These are phyloP conservation scores for Agrochola litura DNA, from an alignment of 2,888 invertebrate genomes.

Conservation along the genomic window DNA sequence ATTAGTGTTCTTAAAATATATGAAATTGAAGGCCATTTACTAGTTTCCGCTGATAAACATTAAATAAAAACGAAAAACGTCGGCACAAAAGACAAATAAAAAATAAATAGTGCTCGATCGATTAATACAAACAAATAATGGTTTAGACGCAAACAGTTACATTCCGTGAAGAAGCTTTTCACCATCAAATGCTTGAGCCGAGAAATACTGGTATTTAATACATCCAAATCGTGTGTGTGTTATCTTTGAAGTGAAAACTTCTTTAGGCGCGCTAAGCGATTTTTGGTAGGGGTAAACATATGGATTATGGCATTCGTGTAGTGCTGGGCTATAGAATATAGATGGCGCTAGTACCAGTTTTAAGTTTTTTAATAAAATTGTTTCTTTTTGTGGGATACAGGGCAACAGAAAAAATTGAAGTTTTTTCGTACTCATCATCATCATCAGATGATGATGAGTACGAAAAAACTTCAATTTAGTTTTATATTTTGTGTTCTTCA, in stretches of 20 bases:
- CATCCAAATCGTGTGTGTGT: not conserved
- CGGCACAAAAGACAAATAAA: not conserved
- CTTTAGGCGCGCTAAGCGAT: too few species aligned
- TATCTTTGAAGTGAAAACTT: not conserved
- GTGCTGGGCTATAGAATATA: too few species aligned
- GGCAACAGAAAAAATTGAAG: too few species aligned
- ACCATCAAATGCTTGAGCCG: not conserved
- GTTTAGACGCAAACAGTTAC: not conserved
- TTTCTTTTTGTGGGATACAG: too few species aligned
- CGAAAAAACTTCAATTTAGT: not conserved
- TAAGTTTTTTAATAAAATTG: too few species aligned
- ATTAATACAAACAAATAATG: not conserved
- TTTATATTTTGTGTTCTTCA: not conserved
- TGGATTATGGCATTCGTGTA: too few species aligned
- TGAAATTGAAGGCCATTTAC: not conserved
- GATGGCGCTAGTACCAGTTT: too few species aligned
- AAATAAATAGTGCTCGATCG: not conserved
- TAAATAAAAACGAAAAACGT: not conserved
- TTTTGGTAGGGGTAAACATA: too few species aligned
- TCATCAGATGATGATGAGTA: too few species aligned
- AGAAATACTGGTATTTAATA: not conserved
- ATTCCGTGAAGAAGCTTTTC: not conserved
- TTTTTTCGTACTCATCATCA: too few species aligned
- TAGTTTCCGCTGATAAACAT: not conserved
- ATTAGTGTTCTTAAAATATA: not conserved